Percentiles rank a stretch among this genome's conserved stretches.
Conservation (phyloP, 2,797 vertebrate genomes). For the Oryzias sinensis region DNA sequence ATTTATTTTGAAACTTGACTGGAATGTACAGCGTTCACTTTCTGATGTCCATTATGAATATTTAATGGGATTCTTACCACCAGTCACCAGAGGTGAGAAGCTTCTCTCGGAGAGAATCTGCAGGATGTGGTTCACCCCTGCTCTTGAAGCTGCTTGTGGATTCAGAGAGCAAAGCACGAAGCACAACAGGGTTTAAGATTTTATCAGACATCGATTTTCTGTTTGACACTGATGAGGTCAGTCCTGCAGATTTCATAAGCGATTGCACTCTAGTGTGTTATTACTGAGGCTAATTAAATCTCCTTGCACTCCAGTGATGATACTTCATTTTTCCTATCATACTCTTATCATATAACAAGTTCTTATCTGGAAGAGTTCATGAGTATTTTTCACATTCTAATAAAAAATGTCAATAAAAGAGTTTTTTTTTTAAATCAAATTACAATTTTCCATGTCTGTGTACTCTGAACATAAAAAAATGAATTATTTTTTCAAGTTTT, state of each 20-base stretch:
- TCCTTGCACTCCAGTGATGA: background rate
- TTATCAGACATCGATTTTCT: conserved; percentile 7
- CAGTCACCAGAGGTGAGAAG: background rate
- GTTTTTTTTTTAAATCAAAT: no score
- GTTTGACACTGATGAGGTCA: conserved; percentile 3
- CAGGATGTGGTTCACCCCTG: background rate
- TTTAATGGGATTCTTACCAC: no score
- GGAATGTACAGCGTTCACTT: background rate
- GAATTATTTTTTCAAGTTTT: no score
- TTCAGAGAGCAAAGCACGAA: background rate
- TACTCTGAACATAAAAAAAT: no score
- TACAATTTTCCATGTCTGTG: no score
- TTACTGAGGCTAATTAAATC: background rate
- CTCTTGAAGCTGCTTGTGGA: conserved; percentile 1
- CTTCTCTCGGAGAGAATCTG: background rate
- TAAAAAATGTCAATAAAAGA: no score
- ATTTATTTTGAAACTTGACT: background rate
- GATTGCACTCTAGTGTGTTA: conserved; percentile 2
- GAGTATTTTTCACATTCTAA: no score
- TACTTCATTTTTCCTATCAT: no score
- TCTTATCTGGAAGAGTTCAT: no score
- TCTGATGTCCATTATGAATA: no score
- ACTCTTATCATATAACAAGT: no score
- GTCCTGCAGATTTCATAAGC: conserved; percentile 1
- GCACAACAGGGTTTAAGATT: background rate